Base-by-base conservation (phyloP, 2,888 invertebrate genomes). In the Drosophila hamatofila region DNA sequence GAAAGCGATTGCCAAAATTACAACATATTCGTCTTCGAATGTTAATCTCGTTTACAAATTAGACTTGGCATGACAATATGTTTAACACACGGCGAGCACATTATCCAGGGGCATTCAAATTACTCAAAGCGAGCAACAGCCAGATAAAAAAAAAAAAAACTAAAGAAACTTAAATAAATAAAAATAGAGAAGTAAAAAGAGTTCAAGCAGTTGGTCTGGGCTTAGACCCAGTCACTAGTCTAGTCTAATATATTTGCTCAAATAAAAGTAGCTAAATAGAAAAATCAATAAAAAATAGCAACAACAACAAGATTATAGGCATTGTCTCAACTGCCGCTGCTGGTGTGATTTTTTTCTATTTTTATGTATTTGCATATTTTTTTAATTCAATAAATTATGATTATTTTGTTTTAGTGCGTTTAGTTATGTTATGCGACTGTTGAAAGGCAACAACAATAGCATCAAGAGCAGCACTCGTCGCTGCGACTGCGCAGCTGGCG, bases 31-130 rank as follows among this genome's bases (percentile, higher is more conserved):
- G 52, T 35, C 59, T 27, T 63, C 55, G 63, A 61, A 80, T 77
- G 80, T 74, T 81, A 84, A 86, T 88, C 81, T 78, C 78, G 70
- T 83, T 83, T 78, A 76, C 80, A 83, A 76, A 80, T 72, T 83
- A 63, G 74, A 70, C 66, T 78, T 78, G 75, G 75, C 90, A 83
- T 87, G 89, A 89, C 85, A 82, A 85, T 80, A 70, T 75, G 76
- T 81, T 89, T 90, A 89, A 87, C 90, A 90, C 88, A 72, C 73
- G 46, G 7, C 51, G 25, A 59, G 49, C 68, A 68, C 74, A 69
- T 62, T 62, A 60, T 68, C 73, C 75, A 74, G 51, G 71, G 56
- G 75, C 66, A 23, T 60, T 64, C 56, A 55, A 66, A 58, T 60
- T 72, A 66, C 61, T 44, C 65, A 11, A 9, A 18, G 18, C 8